phyloP scores from a whole-genome alignment of 2,888 invertebrate species.

The Eupithecia dodoneata region DNA sequence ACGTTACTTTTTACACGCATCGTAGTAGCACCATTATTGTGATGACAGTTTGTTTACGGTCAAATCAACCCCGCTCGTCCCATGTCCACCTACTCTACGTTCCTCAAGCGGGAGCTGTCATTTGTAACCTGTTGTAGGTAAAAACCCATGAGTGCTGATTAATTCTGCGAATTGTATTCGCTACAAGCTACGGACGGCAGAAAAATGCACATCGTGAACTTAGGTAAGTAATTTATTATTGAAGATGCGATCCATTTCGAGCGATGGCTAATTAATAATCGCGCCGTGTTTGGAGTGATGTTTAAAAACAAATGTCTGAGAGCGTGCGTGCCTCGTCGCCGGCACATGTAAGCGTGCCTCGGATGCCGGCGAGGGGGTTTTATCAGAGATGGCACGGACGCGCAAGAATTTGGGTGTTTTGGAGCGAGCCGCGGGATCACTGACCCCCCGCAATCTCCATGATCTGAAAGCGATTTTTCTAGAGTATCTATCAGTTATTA shows the following conservation, averaged over 20 bases:
- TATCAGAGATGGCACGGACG: constrained; percentile 71
- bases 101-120: constrained; percentile 15
- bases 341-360: constrained; percentile 60
- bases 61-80: constrained; percentile 26
- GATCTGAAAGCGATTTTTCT: constrained; percentile 58
- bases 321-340: constrained; percentile 54
- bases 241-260: constrained; percentile 33
- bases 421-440: constrained; percentile 55
- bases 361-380: constrained; percentile 69
- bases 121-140: constrained; percentile 1
- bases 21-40: constrained; percentile 42
- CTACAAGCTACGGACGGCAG: constrained; percentile 8
- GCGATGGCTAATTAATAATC: constrained; percentile 40
- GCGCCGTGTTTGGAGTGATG: constrained; percentile 43
- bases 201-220: constrained; percentile 22
- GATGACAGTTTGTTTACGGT: constrained; percentile 36
- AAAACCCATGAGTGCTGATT: constrained; percentile 4
- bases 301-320: constrained; percentile 51
- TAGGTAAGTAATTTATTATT: constrained; percentile 29
- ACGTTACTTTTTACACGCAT: constrained; percentile 42
- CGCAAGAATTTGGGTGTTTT: constrained; percentile 74
- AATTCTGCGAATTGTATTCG: constrained; percentile 14
- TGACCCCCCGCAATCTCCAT: constrained; percentile 65
- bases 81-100: neutral
- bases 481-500: constrained; percentile 13